phyloP scores from a whole-genome alignment of 2,113 vertebrate species.

The Alces alces region DNA sequence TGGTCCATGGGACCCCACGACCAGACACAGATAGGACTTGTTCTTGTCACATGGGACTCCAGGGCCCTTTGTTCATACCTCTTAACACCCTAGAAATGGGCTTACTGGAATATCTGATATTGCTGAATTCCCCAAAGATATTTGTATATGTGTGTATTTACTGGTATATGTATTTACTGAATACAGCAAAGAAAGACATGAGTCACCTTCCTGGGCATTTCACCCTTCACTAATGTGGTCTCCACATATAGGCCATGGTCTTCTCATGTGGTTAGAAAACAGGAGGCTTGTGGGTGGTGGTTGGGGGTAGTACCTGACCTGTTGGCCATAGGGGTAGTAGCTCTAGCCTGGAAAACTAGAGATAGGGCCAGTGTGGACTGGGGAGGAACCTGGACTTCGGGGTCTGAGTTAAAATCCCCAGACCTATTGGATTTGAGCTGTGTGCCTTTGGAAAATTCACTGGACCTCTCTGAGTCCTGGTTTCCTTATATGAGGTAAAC shows the following conservation, averaged over 20 bases:
- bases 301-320: not conserved
- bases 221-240: not conserved
- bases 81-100: not conserved
- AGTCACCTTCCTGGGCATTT: not conserved
- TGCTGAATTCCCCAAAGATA: not conserved
- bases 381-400: not conserved
- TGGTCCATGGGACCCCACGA: accelerated
- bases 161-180: not conserved
- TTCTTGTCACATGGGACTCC: not conserved
- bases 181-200: not conserved
- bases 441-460: not conserved
- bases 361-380: not conserved
- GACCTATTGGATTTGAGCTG: not conserved
- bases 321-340: not conserved
- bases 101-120: not conserved
- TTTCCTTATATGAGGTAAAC: not conserved
- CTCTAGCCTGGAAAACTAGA: not conserved
- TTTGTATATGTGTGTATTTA: not conserved
- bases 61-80: not conserved
- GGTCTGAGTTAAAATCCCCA: not conserved
- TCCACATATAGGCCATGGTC: not conserved
- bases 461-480: not conserved
- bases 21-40: not conserved
- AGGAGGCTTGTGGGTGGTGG: not conserved
- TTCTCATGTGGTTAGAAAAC: not conserved